Percentiles rank a stretch among this genome's conserved stretches.
These are phyloP conservation scores for Botia almorhae DNA, from an alignment of 2,797 vertebrate species.

Conservation along the genomic window DNA sequence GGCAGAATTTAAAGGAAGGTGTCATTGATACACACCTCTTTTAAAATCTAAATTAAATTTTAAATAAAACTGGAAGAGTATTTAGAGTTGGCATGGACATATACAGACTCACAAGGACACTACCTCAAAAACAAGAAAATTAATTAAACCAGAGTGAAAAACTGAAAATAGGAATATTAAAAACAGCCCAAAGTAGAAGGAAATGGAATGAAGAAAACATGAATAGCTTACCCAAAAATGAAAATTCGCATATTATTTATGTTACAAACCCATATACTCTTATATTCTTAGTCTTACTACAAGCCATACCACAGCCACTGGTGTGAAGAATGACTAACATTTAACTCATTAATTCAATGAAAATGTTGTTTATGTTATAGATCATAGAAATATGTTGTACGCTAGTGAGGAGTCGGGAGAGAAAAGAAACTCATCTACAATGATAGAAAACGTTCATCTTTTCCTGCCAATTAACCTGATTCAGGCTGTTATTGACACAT, in stretches of 20 bases:
- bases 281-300: too few relatives aligned
- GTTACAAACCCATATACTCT: too few relatives aligned
- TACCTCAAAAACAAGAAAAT: slow-evolving; percentile 16
- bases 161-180: neutral
- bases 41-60: neutral
- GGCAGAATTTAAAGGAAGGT: slow-evolving; percentile 13
- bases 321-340: too few relatives aligned
- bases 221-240: neutral
- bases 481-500: slow-evolving; percentile 1
- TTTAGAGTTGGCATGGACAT: neutral
- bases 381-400: neutral
- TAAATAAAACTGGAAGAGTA: slow-evolving; percentile 9
- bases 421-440: neutral
- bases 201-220: slow-evolving; percentile 1
- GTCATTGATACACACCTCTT: slow-evolving; percentile 1
- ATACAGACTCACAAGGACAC: neutral
- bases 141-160: slow-evolving; percentile 22
- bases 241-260: too few relatives aligned
- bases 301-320: too few relatives aligned
- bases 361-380: too few relatives aligned
- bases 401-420: neutral
- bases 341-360: too few relatives aligned
- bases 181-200: neutral
- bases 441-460: neutral
- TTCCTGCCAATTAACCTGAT: neutral